Base-by-base conservation (phyloP, 1,140 invertebrate genomes). In the Dendroctonus ponderosae region DNA sequence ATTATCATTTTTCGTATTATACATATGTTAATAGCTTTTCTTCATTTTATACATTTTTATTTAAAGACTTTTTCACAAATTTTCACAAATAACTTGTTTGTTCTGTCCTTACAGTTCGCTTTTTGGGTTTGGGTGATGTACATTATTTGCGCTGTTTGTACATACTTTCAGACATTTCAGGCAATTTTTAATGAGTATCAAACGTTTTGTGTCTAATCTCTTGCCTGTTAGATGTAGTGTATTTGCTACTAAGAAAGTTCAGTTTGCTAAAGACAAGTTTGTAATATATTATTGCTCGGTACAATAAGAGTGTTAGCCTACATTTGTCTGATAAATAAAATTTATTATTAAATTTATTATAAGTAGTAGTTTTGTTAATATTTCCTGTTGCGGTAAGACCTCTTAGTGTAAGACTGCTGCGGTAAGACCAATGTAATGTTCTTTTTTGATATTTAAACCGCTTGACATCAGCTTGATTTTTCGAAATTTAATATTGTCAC, bases 21-120 rank as follows among this genome's bases (percentile, higher is more conserved):
- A 69, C 69, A 69, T 72, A 74, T 72, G 68, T 41, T 41, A 66
- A 44, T 72, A 74, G 74, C 66, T 57, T 69, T 68, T 74, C 56
- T 43, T 68, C 74, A 71, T 71, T 73, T 72, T 75, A 73, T 74
- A 71, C 66, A 57, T 70, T 76, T 79, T 70, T 75, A 72, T 76
- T 71, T 75, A 74, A 79, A 76, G 75, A 79, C 69, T 76, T 75
- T 67, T 61, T 41, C 60, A 65, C 72, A 73, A 74, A 48, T 71
- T 76, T 75, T 74, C 73, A 73, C 74, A 75, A 74, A 77, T 76
- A 79, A 76, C 74, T 74, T 74, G 69, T 66, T 67, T 72, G 59
- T 73, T 63, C 51, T 66, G 58, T 66, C 7, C 38, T 41, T 50
- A 41, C 50, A 6, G 15, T 37, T 50, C 39, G 42, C 52, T 48